phyloP scores from a whole-genome alignment of 2,113 vertebrate genomes.

The Rhegmatorhina hoffmannsi region DNA sequence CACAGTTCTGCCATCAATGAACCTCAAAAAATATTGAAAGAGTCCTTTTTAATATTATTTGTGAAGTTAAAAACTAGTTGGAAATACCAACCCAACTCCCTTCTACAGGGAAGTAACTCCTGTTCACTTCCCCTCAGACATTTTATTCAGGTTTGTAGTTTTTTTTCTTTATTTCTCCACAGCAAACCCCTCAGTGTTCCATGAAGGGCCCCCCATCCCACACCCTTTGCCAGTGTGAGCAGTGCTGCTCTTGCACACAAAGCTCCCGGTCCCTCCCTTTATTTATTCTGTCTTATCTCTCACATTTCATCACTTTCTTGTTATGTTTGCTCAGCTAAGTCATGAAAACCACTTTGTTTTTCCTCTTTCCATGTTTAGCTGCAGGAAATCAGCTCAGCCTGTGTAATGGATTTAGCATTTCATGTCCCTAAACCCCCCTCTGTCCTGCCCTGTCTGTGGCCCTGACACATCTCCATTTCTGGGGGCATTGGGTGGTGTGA shows the following conservation, averaged over 20 bases:
- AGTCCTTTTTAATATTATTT: background rate
- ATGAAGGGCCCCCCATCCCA: background rate
- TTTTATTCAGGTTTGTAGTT: background rate
- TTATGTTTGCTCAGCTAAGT: conserved; percentile 62
- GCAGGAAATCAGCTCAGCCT: conserved; percentile 34
- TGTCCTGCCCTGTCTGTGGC: background rate
- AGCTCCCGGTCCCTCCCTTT: conserved; percentile 24
- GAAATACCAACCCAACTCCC: background rate
- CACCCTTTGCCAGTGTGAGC: background rate
- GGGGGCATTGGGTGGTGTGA: background rate
- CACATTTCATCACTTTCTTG: conserved; percentile 67
- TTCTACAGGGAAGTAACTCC: background rate
- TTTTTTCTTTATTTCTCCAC: background rate
- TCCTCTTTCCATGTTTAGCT: conserved; percentile 44
- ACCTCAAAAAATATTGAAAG: background rate
- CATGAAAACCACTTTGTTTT: conserved; percentile 43
- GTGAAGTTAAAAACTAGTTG: background rate
- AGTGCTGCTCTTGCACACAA: too few relatives aligned
- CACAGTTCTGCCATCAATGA: background rate
- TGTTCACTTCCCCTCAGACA: background rate
- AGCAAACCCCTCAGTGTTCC: background rate
- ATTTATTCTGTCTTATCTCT: conserved; percentile 57
- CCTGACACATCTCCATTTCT: background rate
- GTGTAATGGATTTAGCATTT: conserved; percentile 26
- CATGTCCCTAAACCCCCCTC: background rate